Evolutionary conservation across 2,888 invertebrate species (phyloP).

Genomic region (Hypsopygia costalis): DNA sequence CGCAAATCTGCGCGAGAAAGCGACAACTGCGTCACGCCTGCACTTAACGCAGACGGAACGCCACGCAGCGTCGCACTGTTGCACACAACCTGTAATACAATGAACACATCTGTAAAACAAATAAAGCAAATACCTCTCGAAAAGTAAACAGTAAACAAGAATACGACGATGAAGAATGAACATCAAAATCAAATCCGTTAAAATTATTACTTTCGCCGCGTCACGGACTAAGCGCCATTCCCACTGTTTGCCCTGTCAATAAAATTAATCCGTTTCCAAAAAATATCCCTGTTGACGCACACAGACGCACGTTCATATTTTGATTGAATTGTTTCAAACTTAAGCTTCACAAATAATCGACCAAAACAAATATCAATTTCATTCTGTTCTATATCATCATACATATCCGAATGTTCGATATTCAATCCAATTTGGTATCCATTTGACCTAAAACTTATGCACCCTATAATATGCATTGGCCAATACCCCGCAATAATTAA

Average conservation of each 20-base stretch:
- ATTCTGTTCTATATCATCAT: constrained; percentile 34
- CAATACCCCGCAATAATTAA: too few relatives aligned
- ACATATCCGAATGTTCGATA: constrained; percentile 22
- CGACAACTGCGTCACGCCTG: constrained; percentile 91
- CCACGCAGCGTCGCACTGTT: constrained; percentile 91
- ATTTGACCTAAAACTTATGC: constrained; percentile 9
- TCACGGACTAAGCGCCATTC: constrained; percentile 47
- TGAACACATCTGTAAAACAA: constrained; percentile 14
- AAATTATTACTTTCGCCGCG: constrained; percentile 38
- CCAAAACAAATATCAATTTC: constrained; percentile 60
- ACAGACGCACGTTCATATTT: constrained; percentile 51
- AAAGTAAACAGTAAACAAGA: constrained; percentile 7
- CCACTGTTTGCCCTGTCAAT: constrained; percentile 56
- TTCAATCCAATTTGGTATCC: constrained; percentile 31
- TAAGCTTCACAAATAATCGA: constrained; percentile 62
- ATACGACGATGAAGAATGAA: constrained; percentile 7
- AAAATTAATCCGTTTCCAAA: constrained; percentile 60
- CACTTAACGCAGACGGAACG: constrained; percentile 88
- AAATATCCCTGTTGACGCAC: constrained; percentile 47
- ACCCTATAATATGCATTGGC: too few relatives aligned
- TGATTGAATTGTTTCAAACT: constrained; percentile 69
- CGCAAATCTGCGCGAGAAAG: constrained; percentile 92
- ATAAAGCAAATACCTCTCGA: constrained; percentile 7
- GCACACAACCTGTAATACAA: constrained; percentile 87
- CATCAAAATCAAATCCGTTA: constrained; percentile 26